Evolutionary conservation across 2,888 invertebrate genomes (phyloP), one percentile per base, ranked within the genome.

Genomic region (Eupithecia centaureata): DNA sequence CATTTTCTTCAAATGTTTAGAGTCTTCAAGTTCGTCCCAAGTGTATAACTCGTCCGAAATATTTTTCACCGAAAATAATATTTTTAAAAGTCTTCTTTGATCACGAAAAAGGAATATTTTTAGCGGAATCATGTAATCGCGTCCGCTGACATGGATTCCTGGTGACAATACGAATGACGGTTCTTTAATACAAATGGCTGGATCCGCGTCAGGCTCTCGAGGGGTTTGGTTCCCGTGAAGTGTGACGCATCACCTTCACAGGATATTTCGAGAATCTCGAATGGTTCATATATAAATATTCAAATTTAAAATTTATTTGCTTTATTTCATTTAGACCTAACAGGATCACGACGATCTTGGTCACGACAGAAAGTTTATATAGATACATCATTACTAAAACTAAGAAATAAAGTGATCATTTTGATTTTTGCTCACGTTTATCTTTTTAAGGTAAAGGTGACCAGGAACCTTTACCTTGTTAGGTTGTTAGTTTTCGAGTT

Each of bases 171-270:
- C 74, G 79, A 80, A 81, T 79, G 77, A 76, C 74, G 77, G 74
- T 76, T 77, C 77, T 77, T 75, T 78, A 73, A 76, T 74, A 76
- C 74, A 76, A 78, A 83, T 82, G 80, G 78, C 79, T 78, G 74
- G 72, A 74, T 78, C 76, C 66, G 61, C 72, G 77, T 76, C 73
- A 47, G 47, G 68, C 68, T 73, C 81, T 78, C 73, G 25, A 73
- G 80, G 81, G 81, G 72, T 75, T 75, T 72, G 74, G 74, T 75
- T 73, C 73, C 73, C 73, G 78, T 79, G 79, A 79, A 80, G 81
- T 77, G 81, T 79, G 77, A 81, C 79, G 79, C 77, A 78, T 81
- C 83, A 82, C 80, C 82, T 80, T 79, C 75, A 78, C 74, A 66
- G 67, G 62, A 65, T 70, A 65, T 71, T 69, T 68, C 35, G 56